Evolutionary conservation across 2,113 vertebrate species (phyloP).

Genomic region (Paradoxurus hermaphroditus): DNA sequence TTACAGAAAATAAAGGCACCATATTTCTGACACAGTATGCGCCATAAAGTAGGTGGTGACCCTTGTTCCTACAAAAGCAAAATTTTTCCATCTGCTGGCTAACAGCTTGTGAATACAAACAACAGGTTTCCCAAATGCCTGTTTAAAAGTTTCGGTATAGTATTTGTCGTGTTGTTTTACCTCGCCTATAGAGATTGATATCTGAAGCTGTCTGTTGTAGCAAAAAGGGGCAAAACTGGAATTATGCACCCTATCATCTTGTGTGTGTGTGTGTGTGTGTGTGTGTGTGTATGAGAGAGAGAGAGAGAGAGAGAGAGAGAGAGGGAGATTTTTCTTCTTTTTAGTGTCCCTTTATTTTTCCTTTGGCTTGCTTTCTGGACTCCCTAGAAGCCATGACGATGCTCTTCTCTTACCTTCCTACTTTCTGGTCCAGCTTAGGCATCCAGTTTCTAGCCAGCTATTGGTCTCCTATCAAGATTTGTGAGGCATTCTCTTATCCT

Average conservation of each 20-base stretch:
- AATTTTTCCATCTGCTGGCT: constrained; percentile 68
- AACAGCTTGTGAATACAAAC: constrained; percentile 65
- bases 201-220: neutral
- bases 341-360: neutral
- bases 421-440: neutral
- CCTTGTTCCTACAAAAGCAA: constrained; percentile 56
- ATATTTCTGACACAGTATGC: constrained; percentile 32
- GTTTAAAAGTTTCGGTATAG: constrained; percentile 38
- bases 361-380: neutral
- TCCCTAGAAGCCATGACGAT: neutral
- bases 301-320: neutral
- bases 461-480: neutral
- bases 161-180: neutral
- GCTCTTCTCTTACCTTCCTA: neutral
- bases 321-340: neutral
- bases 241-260: neutral
- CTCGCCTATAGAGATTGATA: neutral
- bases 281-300: neutral
- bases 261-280: neutral
- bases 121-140: constrained; percentile 33
- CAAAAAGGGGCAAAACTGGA: neutral
- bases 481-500: neutral
- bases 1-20: neutral
- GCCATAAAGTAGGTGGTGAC: constrained; percentile 55
- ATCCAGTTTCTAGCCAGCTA: neutral